A percentile compares a stretch with the other conserved stretches of the same genome.
These are phyloP conservation scores for Cepphus grylle DNA, from an alignment of 2,113 vertebrate species.

Conservation along the genomic window DNA sequence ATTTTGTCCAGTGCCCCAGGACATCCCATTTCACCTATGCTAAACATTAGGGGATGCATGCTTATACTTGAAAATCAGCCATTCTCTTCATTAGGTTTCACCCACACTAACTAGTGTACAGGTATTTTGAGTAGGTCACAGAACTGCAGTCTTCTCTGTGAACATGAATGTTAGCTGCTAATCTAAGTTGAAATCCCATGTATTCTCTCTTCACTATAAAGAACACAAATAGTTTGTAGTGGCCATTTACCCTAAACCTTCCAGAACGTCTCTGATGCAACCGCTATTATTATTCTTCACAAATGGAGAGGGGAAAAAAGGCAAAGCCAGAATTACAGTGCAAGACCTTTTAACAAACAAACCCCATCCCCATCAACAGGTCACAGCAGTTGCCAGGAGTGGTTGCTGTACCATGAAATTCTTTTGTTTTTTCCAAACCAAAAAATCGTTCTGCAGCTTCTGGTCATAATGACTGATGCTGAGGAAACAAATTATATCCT, in stretches of 20 bases:
- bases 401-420: neutral
- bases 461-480: neutral
- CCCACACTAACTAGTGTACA: neutral
- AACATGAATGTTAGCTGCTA: neutral
- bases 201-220: neutral
- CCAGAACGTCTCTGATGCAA: neutral
- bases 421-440: neutral
- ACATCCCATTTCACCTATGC: neutral
- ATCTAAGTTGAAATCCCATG: neutral
- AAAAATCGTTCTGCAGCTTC: neutral
- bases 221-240: neutral
- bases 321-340: neutral
- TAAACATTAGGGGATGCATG: neutral
- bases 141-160: neutral
- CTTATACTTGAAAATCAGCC: neutral
- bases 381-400: neutral
- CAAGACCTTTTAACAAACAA: neutral
- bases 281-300: neutral
- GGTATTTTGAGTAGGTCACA: neutral
- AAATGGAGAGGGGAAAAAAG: neutral
- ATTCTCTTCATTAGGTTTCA: neutral
- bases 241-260: neutral
- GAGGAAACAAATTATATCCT: neutral
- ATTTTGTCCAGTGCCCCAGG: neutral
- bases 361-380: neutral